Conservation (phyloP, 2,113 vertebrate genomes). For the Lota lota region DNA sequence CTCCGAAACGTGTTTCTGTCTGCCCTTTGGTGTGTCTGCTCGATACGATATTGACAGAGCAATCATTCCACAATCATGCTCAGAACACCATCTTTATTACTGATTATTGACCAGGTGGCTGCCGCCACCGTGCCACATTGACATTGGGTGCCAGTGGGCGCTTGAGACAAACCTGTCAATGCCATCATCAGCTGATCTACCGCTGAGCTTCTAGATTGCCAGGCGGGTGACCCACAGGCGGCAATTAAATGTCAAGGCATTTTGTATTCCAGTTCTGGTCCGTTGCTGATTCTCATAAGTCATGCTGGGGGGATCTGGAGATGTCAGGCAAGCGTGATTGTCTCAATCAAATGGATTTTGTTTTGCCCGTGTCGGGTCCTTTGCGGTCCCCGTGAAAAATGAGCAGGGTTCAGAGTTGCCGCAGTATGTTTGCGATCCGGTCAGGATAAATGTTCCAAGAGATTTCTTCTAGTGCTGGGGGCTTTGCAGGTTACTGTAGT, state of each 20-base stretch:
- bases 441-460: no score
- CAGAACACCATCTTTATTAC: constrained; percentile 71
- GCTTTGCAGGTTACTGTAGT: no score
- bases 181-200: constrained; percentile 61
- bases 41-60: constrained; percentile 65
- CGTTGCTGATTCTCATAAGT: constrained; percentile 60
- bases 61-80: constrained; percentile 71
- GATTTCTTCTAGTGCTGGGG: no score
- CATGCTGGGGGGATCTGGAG: constrained; percentile 50
- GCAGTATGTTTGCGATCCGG: no score
- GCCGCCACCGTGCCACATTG: constrained; percentile 48
- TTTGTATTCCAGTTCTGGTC: constrained; percentile 65
- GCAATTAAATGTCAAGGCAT: constrained; percentile 75
- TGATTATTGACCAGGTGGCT: constrained; percentile 67
- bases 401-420: no score
- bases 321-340: constrained; percentile 48
- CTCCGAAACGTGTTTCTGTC: constrained; percentile 56
- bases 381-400: no score
- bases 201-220: constrained; percentile 57
- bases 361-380: no score
- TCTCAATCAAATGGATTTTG: constrained; percentile 38
- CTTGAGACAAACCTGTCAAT: constrained; percentile 44
- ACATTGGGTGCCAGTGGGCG: constrained; percentile 51
- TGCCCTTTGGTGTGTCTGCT: constrained; percentile 52
- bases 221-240: constrained; percentile 65